These are phyloP conservation scores for Hydractinia echinata DNA, from an alignment of 30 jellyfish, hydroid and myxozoan species.

Conservation along the genomic window DNA sequence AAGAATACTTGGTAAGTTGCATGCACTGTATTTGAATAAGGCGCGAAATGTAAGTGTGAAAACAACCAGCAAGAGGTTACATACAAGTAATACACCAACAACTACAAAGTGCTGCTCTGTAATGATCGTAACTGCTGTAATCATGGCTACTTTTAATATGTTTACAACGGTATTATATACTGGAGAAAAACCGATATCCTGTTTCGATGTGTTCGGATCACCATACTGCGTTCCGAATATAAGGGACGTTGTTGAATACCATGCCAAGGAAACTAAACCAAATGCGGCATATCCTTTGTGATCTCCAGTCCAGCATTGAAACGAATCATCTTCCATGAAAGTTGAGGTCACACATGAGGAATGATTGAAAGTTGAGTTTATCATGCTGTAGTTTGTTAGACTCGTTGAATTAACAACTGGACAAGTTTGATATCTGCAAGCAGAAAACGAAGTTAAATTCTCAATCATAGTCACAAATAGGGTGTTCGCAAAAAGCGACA, in stretches of 20 bases:
- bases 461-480: constrained; percentile 71
- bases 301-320: constrained; percentile 63
- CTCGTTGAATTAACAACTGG: constrained; percentile 33
- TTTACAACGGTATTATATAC: constrained; percentile 63
- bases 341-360: constrained; percentile 54
- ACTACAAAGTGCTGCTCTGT: constrained; percentile 51
- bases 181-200: constrained; percentile 82
- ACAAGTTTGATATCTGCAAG: constrained; percentile 69
- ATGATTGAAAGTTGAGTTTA: no score
- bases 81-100: constrained; percentile 34
- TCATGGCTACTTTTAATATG: constrained; percentile 61
- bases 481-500: constrained; percentile 87
- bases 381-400: constrained; percentile 20
- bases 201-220: constrained; percentile 62
- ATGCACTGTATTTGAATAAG: constrained; percentile 49
- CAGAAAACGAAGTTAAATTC: constrained; percentile 49
- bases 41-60: constrained; percentile 50
- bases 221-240: constrained; percentile 61
- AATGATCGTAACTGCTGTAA: constrained; percentile 57
- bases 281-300: constrained; percentile 62
- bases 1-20: constrained; percentile 55
- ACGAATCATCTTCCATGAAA: constrained; percentile 45
- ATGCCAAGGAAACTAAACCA: constrained; percentile 64
- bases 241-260: constrained; percentile 79
- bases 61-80: constrained; percentile 35